Base-by-base conservation (phyloP, 2,113 vertebrate genomes). In the Stomatorhinus ivindoensis region DNA sequence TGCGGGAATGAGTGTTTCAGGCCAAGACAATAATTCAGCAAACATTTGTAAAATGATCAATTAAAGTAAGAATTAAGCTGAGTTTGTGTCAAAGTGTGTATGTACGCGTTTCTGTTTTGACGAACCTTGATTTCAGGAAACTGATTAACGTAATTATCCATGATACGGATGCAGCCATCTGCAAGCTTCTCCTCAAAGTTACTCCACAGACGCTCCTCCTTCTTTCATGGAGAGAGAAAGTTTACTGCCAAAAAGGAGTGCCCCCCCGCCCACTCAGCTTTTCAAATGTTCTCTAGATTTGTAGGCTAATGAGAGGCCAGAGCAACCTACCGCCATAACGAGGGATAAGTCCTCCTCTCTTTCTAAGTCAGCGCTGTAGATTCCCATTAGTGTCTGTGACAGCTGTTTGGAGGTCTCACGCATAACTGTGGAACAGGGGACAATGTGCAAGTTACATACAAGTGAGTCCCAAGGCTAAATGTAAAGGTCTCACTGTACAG, bases 191-290 rank as follows among this genome's bases (percentile, higher is more conserved):
- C 96, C 93, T 99, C 98, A 46, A 96, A 98, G 95, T 99, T 98
- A 21, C 97, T 97, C 98, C 98, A 99, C 84, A 98, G 95, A 31
- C 98, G 97, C 86, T 99, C 97, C 27, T 98, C 97, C 88, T 97
- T 97, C 98, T 99, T 90, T 0, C 19, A 55, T 42, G 53, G 35
- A 44, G 27, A 6, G 21, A 55, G n/a, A 48, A 91, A 91, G 90
- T 51, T 87, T 39, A 53, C 15, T 55, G 47, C 1, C n/a, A 9
- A 47, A n/a, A 87, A 50, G 35, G 2, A 80, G 44, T 11, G 4
- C 13, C 69, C 31, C 27, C 21, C 24, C 0, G 4, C 24, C 3
- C n/a, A n/a, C 19, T 31, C 55, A 69, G 17, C 21, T 31, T 44
- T 11, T 10, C 13, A 48, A 11, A 15, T 47, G 21, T 13, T 21